These are phyloP conservation scores for Torymus texanus DNA, from an alignment of 2,888 invertebrate genomes.

Conservation along the genomic window DNA sequence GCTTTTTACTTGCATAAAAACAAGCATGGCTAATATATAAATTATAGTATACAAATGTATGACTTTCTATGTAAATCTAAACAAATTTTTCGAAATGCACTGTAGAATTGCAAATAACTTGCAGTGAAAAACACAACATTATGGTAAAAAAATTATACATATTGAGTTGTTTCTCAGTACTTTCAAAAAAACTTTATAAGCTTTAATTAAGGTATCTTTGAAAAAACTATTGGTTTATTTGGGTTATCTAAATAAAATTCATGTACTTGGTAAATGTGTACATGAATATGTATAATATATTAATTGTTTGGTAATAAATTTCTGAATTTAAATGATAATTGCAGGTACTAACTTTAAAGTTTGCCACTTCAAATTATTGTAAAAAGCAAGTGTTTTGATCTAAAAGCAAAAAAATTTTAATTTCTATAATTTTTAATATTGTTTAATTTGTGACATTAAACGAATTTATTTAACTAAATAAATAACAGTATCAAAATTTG, in stretches of 20 bases:
- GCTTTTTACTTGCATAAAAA: neutral
- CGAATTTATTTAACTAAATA: too few species aligned
- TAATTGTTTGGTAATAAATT: constrained; percentile 29
- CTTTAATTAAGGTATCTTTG: neutral
- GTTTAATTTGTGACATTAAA: too few species aligned
- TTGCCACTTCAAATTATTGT: neutral
- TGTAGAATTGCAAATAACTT: constrained; percentile 20
- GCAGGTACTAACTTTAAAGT: constrained; percentile 32
- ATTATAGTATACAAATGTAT: constrained; percentile 13
- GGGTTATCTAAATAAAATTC: neutral
- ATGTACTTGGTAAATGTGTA: constrained; percentile 2
- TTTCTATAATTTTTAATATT: too few species aligned
- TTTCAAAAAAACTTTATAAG: neutral
- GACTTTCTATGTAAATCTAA: constrained; percentile 21
- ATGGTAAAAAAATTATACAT: constrained; percentile 2
- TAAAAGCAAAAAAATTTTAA: neutral
- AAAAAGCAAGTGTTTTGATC: neutral
- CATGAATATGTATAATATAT: constrained; percentile 8
- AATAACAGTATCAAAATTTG: too few species aligned
- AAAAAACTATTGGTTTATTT: constrained; percentile 15
- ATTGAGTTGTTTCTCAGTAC: neutral
- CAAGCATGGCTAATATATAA: constrained; percentile 1
- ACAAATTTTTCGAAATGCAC: constrained; percentile 26
- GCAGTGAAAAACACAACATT: neutral
- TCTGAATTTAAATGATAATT: constrained; percentile 31